Evolutionary conservation across 2,113 vertebrate species (phyloP), one percentile per base, ranked within the genome.

Genomic region (Mormyrus iriodes): DNA sequence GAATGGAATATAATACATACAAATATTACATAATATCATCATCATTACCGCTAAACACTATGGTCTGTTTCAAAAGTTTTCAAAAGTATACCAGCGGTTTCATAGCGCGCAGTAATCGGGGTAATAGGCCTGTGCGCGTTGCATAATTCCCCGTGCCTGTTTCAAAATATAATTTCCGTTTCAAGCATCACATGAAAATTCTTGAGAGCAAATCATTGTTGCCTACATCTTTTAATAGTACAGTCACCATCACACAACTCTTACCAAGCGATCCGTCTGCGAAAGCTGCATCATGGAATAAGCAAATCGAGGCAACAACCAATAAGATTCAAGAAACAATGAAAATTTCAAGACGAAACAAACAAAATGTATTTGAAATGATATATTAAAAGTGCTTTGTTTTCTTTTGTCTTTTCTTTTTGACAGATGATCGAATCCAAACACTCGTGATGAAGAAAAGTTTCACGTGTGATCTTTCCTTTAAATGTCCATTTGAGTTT

Each of bases 371-470:
- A 95, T 95, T 96, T 95, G 94, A 96, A 96, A 96, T 95, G 95
- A 96, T 96, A 96, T 96, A 96, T 96, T 96, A 96, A 96, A 96
- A 96, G 96, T 96, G 96, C 96, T 96, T 96, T 96, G 94, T 96
- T 96, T 89, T 88, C 49, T 88, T 85, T 53, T 83, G 39, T 89
- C 35, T 58, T 85, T 94, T 95, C 94, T 95, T 94, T 95, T 94
- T 95, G 93, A 95, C 94, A 95, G 95, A 95, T 96, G 95, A 96
- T 95, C 94, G 94, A 95, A 94, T 96, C 94, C 95, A 91, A 93
- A 93, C 93, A 93, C 93, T 95, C 93, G 91, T 93, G 93, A 93
- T 93, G 93, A 92, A 92, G 93, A 86, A 89, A 92, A 92, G 92
- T 92, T 92, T 94, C 94, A 94, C 93, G 92, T 93, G 93, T 93